A percentile compares a stretch with the other conserved stretches of the same genome.
These are phyloP conservation scores for Anthopleura xanthogrammica DNA, from an alignment of 92 coral and sea anemone genomes.

Conservation along the genomic window DNA sequence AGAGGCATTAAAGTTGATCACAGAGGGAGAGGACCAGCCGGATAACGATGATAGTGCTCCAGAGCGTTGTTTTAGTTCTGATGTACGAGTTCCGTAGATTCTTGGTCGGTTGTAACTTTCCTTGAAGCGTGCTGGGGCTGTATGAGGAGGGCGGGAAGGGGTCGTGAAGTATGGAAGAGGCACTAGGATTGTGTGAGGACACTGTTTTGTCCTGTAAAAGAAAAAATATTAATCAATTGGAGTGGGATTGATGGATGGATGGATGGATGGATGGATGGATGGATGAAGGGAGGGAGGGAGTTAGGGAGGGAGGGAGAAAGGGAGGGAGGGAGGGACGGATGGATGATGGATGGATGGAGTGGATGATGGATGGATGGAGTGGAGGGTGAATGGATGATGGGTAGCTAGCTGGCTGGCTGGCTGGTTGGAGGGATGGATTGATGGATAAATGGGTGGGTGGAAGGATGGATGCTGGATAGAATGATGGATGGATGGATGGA, in stretches of 20 bases:
- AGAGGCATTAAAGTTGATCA: slow-evolving; percentile 67
- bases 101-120: slow-evolving; percentile 48
- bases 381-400: too few relatives aligned
- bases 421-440: not conserved
- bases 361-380: not conserved
- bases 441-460: too few relatives aligned
- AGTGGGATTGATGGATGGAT: too few relatives aligned
- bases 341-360: too few relatives aligned
- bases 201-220: slow-evolving; percentile 36
- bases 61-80: slow-evolving; percentile 23
- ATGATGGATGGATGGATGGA: not conserved
- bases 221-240: not conserved
- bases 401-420: not conserved
- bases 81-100: slow-evolving; percentile 35
- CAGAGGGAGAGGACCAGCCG: slow-evolving; percentile 62
- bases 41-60: slow-evolving; percentile 15
- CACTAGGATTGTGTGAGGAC: slow-evolving; percentile 55
- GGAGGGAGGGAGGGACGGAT: too few relatives aligned
- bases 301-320: too few relatives aligned
- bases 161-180: slow-evolving; percentile 69
- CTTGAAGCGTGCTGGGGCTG: slow-evolving; percentile 49
- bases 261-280: too few relatives aligned
- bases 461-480: too few relatives aligned
- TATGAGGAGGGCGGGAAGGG: slow-evolving; percentile 35
- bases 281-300: too few relatives aligned